phyloP scores from a whole-genome alignment of 2,113 vertebrate species.

The Meriones unguiculatus region DNA sequence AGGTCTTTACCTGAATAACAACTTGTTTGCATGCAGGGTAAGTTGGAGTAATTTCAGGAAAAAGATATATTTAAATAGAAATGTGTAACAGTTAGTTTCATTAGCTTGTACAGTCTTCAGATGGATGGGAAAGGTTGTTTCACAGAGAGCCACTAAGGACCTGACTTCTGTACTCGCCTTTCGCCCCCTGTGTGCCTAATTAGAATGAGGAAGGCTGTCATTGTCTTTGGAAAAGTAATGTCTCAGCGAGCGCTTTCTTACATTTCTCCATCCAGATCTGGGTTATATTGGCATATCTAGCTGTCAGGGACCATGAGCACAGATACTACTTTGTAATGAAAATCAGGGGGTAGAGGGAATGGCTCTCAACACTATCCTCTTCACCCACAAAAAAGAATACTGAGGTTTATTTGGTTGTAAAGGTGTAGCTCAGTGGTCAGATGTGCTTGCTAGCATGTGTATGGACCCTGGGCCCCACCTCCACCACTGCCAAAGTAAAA shows the following conservation, averaged over 20 bases:
- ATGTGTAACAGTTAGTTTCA: background rate
- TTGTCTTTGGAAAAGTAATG: background rate
- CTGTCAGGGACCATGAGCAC: background rate
- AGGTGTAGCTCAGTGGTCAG: background rate
- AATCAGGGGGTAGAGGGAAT: background rate
- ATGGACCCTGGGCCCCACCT: background rate
- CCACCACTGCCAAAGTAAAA: background rate
- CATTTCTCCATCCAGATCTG: background rate
- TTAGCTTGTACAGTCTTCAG: background rate
- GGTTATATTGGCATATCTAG: background rate
- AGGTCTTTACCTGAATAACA: background rate
- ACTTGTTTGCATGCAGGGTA: background rate
- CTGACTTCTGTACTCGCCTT: background rate
- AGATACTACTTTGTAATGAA: background rate
- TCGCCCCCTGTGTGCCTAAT: background rate
- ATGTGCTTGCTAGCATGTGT: background rate
- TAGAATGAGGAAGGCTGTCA: background rate
- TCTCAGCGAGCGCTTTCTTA: background rate
- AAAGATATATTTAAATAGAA: background rate
- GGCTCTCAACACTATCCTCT: background rate
- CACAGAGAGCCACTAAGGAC: background rate
- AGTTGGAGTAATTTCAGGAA: conserved; percentile 28
- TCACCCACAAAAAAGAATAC: background rate
- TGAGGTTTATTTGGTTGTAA: background rate
- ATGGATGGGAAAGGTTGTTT: background rate